These are phyloP conservation scores for Calliopsis andreniformis DNA, from an alignment of 1,140 invertebrate species.

Conservation along the genomic window DNA sequence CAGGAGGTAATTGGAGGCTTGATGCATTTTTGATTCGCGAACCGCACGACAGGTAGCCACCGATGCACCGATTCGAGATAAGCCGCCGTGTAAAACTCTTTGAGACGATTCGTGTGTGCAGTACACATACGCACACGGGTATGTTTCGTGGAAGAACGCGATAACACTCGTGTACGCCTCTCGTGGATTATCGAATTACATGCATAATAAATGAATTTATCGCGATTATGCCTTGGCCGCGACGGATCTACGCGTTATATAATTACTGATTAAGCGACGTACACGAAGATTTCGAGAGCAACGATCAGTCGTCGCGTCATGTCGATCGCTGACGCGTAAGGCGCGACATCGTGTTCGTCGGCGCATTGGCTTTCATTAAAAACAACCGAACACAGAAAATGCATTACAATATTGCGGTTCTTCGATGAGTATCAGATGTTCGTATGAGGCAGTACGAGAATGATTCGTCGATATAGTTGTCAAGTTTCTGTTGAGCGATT, in stretches of 20 bases:
- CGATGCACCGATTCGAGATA: conserved; percentile 26
- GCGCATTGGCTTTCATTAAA: background rate
- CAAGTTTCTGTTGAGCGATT: background rate
- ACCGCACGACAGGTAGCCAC: conserved; percentile 21
- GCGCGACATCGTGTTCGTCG: background rate
- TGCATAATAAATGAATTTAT: conserved; percentile 57
- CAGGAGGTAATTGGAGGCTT: conserved; percentile 17
- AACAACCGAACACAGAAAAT: conserved; percentile 24
- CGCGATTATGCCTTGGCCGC: background rate
- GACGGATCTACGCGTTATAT: conserved; percentile 29
- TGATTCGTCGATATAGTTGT: background rate
- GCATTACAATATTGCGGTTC: conserved; percentile 37
- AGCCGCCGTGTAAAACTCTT: background rate
- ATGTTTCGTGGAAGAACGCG: conserved; percentile 29
- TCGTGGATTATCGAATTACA: conserved; percentile 46
- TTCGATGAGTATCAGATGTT: background rate
- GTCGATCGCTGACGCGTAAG: conserved; percentile 20
- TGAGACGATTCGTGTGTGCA: background rate
- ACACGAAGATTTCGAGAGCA: conserved; percentile 13
- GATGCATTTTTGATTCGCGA: conserved; percentile 41
- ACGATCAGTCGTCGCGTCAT: background rate
- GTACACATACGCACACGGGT: background rate
- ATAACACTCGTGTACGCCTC: conserved; percentile 40
- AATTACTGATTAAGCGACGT: conserved; percentile 52
- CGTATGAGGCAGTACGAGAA: background rate